Base-by-base conservation (phyloP, 2,888 invertebrate genomes). In the Cheilosia pagana region DNA sequence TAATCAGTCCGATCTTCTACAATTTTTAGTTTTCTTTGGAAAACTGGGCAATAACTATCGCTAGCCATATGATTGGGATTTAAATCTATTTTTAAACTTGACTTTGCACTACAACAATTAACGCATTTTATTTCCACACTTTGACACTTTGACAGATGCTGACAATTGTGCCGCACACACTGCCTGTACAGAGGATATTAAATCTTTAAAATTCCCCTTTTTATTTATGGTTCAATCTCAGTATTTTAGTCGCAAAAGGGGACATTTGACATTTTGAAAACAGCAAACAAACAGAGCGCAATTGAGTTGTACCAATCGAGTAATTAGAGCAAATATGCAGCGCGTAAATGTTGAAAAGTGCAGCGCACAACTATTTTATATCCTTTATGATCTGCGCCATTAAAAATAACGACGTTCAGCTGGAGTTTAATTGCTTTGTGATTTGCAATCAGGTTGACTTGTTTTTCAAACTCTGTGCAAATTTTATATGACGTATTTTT, bases 391-490 rank as follows among this genome's bases (percentile, higher is more conserved):
- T 43, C 28, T 21, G 16, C 25, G 8, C 60, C 23, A 60, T 60
- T 48, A 63, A 63, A 63, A 63, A 25, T 28, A 28, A 50, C 28
- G n/a, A 63, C 48, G 8, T 48, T 7, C 48, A 31, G 48, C 35
- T 31, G n/a, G 31, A 63, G 63, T 63, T 48, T 48, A 63, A 63
- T 63, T 63, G 48, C 63, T 48, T 45, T 19, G 19, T 45, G 21
- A 63, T 63, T 63, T 48, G 48, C 63, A 63, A 63, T 63, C 19
- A 62, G 28, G 43, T 45, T 45, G 43, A 43, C 45, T 62, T 43
- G 60, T 62, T 62, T 62, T 62, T 62, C 4, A 4, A 23, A 12
- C 14, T 43, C 45, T 25, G 31, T 41, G 41, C 14, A 41, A 41
- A 41, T 41, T 41, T 41, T n/a, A 14, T 41, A 2, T n/a, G n/a